Evolutionary conservation across 2,113 vertebrate species (phyloP).

Genomic region (Cephalopterus ornatus): DNA sequence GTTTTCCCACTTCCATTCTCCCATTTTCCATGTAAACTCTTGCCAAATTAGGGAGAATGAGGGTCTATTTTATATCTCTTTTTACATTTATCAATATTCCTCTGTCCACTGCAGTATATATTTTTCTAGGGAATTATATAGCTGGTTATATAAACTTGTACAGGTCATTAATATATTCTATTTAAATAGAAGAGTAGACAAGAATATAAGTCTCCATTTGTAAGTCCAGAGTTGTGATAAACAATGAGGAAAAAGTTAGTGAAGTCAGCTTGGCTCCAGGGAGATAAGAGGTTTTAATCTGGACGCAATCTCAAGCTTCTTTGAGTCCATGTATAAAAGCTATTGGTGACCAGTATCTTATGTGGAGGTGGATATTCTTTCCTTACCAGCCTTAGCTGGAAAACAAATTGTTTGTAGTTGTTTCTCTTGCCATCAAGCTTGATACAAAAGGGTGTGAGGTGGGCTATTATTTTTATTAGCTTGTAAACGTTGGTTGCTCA

Average conservation of each 20-base stretch:
- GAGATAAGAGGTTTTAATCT: neutral
- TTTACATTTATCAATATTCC: neutral
- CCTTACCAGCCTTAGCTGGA: neutral
- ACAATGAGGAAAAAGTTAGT: neutral
- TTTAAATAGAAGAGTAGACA: neutral
- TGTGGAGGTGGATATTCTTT: too few species aligned
- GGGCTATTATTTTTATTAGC: neutral
- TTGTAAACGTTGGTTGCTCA: neutral
- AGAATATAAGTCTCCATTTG: neutral
- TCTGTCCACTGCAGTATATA: neutral
- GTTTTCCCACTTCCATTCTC: neutral
- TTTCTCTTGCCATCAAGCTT: neutral
- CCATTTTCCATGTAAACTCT: neutral
- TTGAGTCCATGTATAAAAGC: neutral
- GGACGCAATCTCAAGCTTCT: neutral
- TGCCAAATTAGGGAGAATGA: neutral
- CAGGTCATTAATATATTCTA: neutral
- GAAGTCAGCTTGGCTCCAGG: neutral
- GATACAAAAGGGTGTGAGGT: neutral
- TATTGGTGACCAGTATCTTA: neutral
- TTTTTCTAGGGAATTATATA: neutral
- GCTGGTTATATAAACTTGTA: neutral
- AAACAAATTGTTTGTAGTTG: neutral
- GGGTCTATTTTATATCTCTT: neutral
- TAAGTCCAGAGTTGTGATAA: neutral